phyloP scores from a whole-genome alignment of 2,888 invertebrate species.

The Rhodophaea formosa region DNA sequence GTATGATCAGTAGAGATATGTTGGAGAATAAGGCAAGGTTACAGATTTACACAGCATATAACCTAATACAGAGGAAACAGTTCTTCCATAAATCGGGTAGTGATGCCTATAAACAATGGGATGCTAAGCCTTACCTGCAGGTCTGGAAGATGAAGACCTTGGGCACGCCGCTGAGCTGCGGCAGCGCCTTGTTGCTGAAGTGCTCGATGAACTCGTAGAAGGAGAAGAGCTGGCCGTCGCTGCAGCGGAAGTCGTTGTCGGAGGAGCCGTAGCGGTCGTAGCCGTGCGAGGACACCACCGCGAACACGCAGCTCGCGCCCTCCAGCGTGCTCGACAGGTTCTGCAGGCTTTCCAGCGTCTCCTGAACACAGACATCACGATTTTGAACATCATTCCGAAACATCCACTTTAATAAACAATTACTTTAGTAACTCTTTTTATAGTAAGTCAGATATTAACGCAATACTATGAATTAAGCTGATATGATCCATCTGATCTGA shows the following conservation, averaged over 20 bases:
- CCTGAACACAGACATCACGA: constrained; percentile 36
- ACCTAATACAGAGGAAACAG: too few species aligned
- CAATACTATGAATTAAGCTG: too few species aligned
- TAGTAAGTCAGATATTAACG: too few species aligned
- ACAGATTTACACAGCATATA: too few species aligned
- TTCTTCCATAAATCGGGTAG: too few species aligned
- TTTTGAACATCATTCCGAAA: too few species aligned
- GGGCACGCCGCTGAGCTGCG: constrained; percentile 80
- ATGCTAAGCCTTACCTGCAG: constrained; percentile 74
- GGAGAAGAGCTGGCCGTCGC: constrained; percentile 76
- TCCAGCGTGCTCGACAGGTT: constrained; percentile 55
- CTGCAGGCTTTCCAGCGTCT: constrained; percentile 63
- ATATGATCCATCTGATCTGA: too few species aligned
- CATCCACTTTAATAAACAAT: not conserved
- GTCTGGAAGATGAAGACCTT: constrained; percentile 88
- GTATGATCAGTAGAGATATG: too few species aligned
- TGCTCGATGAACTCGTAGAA: constrained; percentile 79
- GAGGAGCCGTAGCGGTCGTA: constrained; percentile 59
- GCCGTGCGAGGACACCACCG: constrained; percentile 86
- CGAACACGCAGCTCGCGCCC: constrained; percentile 81
- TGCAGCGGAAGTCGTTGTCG: constrained; percentile 82
- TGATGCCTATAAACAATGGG: too few species aligned
- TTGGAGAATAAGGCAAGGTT: too few species aligned
- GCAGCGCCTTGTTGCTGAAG: constrained; percentile 81
- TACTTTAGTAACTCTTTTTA: too few species aligned